These are phyloP conservation scores for Picus viridis DNA, from an alignment of 2,797 vertebrate species.

Conservation along the genomic window DNA sequence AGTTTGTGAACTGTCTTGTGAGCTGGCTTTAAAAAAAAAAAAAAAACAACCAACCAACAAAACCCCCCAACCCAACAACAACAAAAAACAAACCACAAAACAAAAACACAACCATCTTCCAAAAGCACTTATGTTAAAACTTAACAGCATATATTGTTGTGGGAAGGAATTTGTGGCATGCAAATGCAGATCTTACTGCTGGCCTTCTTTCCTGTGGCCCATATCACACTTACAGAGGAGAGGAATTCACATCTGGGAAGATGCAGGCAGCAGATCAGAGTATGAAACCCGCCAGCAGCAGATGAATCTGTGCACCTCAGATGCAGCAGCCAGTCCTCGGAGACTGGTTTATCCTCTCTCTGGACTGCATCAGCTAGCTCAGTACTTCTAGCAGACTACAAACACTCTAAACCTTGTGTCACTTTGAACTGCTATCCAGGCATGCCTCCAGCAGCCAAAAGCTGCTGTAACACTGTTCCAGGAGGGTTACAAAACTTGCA, in stretches of 20 bases:
- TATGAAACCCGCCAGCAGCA: constrained; percentile 48
- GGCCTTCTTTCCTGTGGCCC: constrained; percentile 34
- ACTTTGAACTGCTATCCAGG: constrained; percentile 32
- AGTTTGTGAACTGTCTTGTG: neutral
- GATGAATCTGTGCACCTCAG: constrained; percentile 37
- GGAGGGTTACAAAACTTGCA: neutral
- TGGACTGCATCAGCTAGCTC: constrained; percentile 62
- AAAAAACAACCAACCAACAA: too few relatives aligned
- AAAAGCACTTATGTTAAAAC: constrained; percentile 2
- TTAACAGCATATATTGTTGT: neutral
- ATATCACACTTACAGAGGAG: neutral
- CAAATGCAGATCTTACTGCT: constrained; percentile 21
- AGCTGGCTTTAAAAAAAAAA: neutral
- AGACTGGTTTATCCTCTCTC: constrained; percentile 24
- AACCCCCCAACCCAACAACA: too few relatives aligned
- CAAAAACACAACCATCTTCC: neutral
- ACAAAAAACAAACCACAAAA: too few relatives aligned
- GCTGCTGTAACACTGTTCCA: neutral
- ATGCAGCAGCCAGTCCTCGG: constrained; percentile 18
- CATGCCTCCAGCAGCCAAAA: neutral
- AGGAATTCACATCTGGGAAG: constrained; percentile 70
- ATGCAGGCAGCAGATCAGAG: constrained; percentile 33
- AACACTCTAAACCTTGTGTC: constrained; percentile 57
- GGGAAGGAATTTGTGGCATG: constrained; percentile 55
- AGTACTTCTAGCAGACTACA: constrained; percentile 42